phyloP scores from a whole-genome alignment of 2,888 invertebrate species.

The Troglohyphantes excavatus region DNA sequence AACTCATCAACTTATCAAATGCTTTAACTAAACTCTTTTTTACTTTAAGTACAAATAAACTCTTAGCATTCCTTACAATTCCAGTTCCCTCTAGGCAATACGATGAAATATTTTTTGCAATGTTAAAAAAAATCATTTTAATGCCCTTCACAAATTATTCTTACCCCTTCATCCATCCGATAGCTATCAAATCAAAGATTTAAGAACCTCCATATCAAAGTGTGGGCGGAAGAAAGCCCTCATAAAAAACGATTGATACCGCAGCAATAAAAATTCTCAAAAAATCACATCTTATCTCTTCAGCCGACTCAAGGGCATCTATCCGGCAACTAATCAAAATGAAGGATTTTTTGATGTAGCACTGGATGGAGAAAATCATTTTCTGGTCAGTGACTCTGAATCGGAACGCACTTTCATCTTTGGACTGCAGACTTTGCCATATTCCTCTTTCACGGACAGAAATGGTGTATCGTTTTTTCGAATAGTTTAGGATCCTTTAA shows the following conservation, averaged over 20 bases:
- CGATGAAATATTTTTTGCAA: not conserved
- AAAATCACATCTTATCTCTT: constrained; percentile 19
- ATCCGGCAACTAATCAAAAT: constrained; percentile 35
- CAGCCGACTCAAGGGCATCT: constrained; percentile 31
- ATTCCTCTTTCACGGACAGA: not conserved
- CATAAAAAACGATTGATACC: constrained; percentile 36
- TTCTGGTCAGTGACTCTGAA: constrained; percentile 29
- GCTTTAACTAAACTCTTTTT: no score
- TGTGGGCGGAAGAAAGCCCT: not conserved
- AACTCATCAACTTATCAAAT: no score
- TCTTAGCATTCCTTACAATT: no score
- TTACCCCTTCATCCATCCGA: not conserved
- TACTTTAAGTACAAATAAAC: no score
- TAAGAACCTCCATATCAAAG: constrained; percentile 1
- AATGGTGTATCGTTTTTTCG: not conserved
- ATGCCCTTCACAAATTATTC: not conserved
- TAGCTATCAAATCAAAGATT: constrained; percentile 3
- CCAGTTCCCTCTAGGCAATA: no score
- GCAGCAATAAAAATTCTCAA: constrained; percentile 31
- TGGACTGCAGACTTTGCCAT: not conserved
- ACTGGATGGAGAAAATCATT: constrained; percentile 22
- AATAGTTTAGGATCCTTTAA: no score
- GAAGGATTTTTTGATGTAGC: constrained; percentile 34
- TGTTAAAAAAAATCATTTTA: not conserved
- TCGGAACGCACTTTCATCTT: constrained; percentile 3